A percentile compares a stretch with the other conserved stretches of the same genome.
phyloP scores from a whole-genome alignment of 2,113 vertebrate genomes.

The Delphinus delphis region DNA sequence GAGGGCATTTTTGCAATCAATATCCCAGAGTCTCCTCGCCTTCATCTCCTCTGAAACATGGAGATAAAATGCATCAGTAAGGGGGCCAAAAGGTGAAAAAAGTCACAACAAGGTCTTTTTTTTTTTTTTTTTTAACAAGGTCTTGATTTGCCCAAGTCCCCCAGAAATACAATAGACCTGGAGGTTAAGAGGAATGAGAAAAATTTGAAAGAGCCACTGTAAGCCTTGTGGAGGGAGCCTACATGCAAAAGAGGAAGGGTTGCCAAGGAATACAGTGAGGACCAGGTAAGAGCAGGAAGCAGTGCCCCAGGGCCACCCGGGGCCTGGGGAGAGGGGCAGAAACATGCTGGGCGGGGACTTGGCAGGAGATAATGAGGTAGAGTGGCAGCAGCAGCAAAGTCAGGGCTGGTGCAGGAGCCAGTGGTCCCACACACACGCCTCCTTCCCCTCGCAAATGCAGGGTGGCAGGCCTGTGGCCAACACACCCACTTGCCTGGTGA shows the following conservation, averaged over 20 bases:
- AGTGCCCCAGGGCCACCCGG: not conserved
- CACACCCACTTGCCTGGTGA: not conserved
- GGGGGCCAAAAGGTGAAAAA: not conserved
- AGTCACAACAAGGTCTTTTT: not conserved
- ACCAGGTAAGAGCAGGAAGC: not conserved
- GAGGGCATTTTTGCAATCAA: not conserved
- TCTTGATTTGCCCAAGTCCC: not conserved
- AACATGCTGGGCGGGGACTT: accelerated
- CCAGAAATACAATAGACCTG: not conserved
- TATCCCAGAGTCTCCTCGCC: not conserved
- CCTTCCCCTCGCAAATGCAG: not conserved
- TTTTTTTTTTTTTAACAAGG: not conserved
- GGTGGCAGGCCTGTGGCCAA: not conserved
- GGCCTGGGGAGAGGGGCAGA: not conserved
- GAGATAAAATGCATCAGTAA: not conserved
- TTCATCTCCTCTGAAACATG: not conserved
- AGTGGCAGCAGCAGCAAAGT: no score
- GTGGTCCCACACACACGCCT: accelerated
- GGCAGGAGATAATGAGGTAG: accelerated
- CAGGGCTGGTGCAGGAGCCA: accelerated
- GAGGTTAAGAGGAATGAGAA: not conserved
- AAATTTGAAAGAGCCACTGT: no score
- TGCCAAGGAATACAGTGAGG: not conserved
- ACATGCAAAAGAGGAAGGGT: not conserved
- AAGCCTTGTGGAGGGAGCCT: not conserved